These are phyloP conservation scores for Andrena hattorfiana DNA, from an alignment of 2,888 invertebrate genomes.

Conservation along the genomic window DNA sequence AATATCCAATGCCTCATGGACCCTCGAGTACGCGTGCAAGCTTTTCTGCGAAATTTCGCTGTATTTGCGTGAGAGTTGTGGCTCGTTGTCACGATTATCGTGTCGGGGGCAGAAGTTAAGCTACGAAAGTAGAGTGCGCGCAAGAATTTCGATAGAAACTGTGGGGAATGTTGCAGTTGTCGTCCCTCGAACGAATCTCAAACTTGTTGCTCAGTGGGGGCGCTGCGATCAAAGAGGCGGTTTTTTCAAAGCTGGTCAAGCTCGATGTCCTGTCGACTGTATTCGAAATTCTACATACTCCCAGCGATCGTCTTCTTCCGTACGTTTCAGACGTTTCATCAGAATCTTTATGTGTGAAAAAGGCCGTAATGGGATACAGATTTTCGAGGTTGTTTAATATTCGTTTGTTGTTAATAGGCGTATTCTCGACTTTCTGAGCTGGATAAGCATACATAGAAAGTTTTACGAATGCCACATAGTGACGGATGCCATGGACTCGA, in stretches of 20 bases:
- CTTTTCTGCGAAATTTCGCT: neutral
- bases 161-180: constrained; percentile 24
- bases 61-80: neutral
- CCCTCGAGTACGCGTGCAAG: neutral
- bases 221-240: constrained; percentile 1
- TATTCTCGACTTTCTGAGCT: constrained; percentile 54
- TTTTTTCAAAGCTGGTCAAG: constrained; percentile 52
- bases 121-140: neutral
- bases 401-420: constrained; percentile 28
- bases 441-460: constrained; percentile 40
- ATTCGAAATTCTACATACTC: constrained; percentile 55
- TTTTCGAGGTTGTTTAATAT: neutral
- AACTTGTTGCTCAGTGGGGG: constrained; percentile 22
- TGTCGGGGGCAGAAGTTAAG: neutral
- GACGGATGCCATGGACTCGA: constrained; percentile 50
- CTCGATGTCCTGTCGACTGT: constrained; percentile 60
- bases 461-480: constrained; percentile 68
- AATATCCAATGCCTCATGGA: neutral
- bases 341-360: too few relatives aligned
- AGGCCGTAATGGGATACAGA: neutral
- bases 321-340: constrained; percentile 17
- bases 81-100: neutral
- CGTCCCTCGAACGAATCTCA: constrained; percentile 32
- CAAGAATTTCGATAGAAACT: neutral
- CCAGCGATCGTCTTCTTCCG: constrained; percentile 36